A percentile compares a stretch with the other conserved stretches of the same genome.
phyloP scores from a whole-genome alignment of 2,888 invertebrate genomes.

The Odontomyia ornata region DNA sequence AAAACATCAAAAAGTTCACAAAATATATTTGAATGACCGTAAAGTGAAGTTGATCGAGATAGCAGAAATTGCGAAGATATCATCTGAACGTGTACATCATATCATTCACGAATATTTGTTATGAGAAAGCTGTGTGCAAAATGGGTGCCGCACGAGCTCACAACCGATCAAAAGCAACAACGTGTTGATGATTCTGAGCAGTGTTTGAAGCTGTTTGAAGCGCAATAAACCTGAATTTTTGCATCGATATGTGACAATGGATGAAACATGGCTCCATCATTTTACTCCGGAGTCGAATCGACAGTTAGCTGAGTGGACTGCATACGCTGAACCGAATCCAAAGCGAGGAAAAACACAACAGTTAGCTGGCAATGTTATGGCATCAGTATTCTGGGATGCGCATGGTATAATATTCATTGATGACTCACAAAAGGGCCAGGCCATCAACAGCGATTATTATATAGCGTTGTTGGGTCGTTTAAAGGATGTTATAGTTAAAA shows the following conservation, averaged over 20 bases:
- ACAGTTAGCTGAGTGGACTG: constrained; percentile 53
- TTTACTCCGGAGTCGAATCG: background rate
- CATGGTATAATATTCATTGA: constrained; percentile 55
- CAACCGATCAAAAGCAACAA: background rate
- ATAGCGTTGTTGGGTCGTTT: constrained; percentile 51
- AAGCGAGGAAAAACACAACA: constrained; percentile 53
- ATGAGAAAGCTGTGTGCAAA: background rate
- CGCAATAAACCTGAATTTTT: no score
- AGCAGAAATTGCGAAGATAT: no score
- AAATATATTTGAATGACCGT: no score
- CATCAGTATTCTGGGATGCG: constrained; percentile 52
- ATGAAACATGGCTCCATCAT: background rate
- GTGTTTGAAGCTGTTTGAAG: no score
- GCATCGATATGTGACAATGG: no score
- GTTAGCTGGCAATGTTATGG: constrained; percentile 54
- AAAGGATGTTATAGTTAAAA: constrained; percentile 2
- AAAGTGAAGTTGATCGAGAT: no score
- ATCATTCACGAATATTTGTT: background rate
- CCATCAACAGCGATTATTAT: constrained; percentile 51
- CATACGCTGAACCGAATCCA: constrained; percentile 46
- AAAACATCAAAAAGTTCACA: no score
- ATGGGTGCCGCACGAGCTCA: background rate
- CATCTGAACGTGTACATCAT: no score
- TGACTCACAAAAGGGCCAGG: constrained; percentile 56
- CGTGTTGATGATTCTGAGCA: background rate